A percentile compares a stretch with the other conserved stretches of the same genome.
Evolutionary conservation across 2,113 vertebrate species (phyloP).

Genomic region (Xenotilapia flavipinnis): DNA sequence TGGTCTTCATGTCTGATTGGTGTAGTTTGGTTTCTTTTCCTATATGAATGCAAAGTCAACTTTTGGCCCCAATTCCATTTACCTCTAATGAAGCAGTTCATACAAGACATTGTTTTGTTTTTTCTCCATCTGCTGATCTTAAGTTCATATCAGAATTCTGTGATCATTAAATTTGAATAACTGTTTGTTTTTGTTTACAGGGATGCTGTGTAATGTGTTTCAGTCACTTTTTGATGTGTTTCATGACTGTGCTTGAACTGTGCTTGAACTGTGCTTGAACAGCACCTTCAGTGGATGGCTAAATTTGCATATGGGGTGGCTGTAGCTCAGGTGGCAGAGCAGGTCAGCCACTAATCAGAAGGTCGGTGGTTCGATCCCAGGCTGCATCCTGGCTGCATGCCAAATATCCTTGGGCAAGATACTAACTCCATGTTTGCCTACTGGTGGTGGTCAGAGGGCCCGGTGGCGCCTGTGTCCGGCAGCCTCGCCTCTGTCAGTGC

Average conservation of each 20-base stretch:
- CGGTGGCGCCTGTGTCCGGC: too few relatives aligned
- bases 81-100: neutral
- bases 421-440: too few relatives aligned
- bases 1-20: neutral
- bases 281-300: neutral
- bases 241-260: too few relatives aligned
- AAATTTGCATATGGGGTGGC: neutral
- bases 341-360: too few relatives aligned
- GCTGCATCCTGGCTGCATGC: too few relatives aligned
- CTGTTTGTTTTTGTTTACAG: neutral
- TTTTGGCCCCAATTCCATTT: neutral
- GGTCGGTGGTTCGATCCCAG: too few relatives aligned
- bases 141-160: neutral
- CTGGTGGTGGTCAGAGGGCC: too few relatives aligned
- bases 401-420: too few relatives aligned
- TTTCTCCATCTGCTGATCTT: neutral
- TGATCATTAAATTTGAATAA: neutral
- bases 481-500: too few relatives aligned
- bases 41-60: neutral
- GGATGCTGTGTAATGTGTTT: neutral
- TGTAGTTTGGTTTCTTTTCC: neutral
- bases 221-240: neutral
- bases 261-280: neutral
- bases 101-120: neutral
- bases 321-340: too few relatives aligned